Evolutionary conservation across 2,888 invertebrate species (phyloP).

Genomic region (Drosophila cognata): DNA sequence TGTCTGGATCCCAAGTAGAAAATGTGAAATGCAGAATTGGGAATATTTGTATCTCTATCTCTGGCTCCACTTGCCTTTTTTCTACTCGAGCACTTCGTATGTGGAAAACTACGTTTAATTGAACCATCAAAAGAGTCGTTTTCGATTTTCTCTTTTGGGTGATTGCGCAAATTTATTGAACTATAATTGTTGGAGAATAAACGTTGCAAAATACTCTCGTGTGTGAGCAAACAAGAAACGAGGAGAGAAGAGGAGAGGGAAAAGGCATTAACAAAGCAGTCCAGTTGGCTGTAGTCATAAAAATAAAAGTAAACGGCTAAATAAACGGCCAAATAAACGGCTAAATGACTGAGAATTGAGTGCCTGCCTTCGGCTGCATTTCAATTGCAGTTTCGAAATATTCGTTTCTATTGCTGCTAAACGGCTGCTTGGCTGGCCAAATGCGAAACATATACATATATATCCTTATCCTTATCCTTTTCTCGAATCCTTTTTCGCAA

Average conservation of each 20-base stretch:
- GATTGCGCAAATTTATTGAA: constrained; percentile 54
- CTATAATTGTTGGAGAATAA: constrained; percentile 52
- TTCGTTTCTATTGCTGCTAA: constrained; percentile 29
- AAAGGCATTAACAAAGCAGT: constrained; percentile 21
- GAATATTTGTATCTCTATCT: constrained; percentile 3
- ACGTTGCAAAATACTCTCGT: constrained; percentile 9
- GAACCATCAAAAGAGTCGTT: constrained; percentile 34
- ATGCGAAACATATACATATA: constrained; percentile 14
- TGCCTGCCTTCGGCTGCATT: constrained; percentile 39
- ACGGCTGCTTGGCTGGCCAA: constrained; percentile 17
- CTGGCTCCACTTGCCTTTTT: not conserved
- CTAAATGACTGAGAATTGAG: constrained; percentile 39
- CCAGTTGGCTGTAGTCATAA: constrained; percentile 34
- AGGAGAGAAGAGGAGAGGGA: not conserved
- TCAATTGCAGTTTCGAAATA: constrained; percentile 51
- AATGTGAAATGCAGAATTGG: constrained; percentile 15
- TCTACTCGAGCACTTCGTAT: constrained; percentile 11
- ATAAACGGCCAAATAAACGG: constrained; percentile 47
- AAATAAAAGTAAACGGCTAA: constrained; percentile 56
- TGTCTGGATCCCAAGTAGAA: constrained; percentile 5
- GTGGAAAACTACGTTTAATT: constrained; percentile 42
- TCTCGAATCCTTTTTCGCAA: constrained; percentile 47
- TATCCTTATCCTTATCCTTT: constrained; percentile 39
- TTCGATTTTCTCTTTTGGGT: constrained; percentile 39
- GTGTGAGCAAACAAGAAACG: constrained; percentile 4